Base-by-base conservation (phyloP, 2,888 invertebrate species). In the Pammene fasciana region DNA sequence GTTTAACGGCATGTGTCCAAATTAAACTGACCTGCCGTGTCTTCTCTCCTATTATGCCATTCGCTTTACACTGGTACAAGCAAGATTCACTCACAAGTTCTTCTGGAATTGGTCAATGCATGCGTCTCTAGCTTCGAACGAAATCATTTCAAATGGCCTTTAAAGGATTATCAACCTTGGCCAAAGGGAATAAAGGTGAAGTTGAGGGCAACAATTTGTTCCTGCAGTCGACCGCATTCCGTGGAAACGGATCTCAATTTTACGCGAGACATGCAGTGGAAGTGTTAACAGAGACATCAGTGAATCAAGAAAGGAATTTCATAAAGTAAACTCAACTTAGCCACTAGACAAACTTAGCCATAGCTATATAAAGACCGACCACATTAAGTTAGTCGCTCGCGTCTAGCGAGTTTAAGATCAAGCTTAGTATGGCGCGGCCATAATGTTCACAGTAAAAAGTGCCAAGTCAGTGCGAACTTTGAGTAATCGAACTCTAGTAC, bases 221-320 rank as follows among this genome's bases (percentile, higher is more conserved):
- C 70, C 68, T 75, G 74, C 74, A 74, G 71, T 82, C 81, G 78
- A 76, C 77, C 78, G 82, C 84, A 86, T 86, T 84, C 77, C 80
- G 77, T 79, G 72, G 74, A 75, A 79, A 79, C 76, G 79, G 81
- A 82, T 83, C 83, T 85, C 85, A 86, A 87, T 88, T 88, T 87
- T 82, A 82, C 84, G 82, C 78, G 78, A 79, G 82, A 83, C 78
- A 79, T 83, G 80, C 80, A 80, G 79, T 81, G 77, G 74, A 75
- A 75, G 79, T 76, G 72, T 76, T 75, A 75, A 76, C 74, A 71
- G 67, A 73, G 74, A 76, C 72, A 72, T 76, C 76, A 72, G 75
- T 68, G 67, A 26, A 62, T 5, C 48, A 50, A 38, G 48, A 61
- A 45, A 38, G 38, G 61, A 16, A 36, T 34, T 13, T 8, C 16